Percentiles rank a stretch among this genome's conserved stretches.
These are phyloP conservation scores for Protophormia terraenovae DNA, from an alignment of 2,888 invertebrate genomes.

Conservation along the genomic window DNA sequence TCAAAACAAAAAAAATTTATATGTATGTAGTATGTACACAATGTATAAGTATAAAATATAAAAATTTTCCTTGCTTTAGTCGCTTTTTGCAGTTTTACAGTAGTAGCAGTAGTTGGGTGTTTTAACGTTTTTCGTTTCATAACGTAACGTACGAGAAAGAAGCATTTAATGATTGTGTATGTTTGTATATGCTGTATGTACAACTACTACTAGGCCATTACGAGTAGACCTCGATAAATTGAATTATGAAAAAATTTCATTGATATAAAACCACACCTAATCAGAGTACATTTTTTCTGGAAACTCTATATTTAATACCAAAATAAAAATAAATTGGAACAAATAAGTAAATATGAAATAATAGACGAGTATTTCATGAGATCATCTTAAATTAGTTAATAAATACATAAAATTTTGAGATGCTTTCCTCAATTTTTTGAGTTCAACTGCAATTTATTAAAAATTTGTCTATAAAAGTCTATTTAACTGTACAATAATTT, in stretches of 20 bases:
- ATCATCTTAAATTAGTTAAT: no score
- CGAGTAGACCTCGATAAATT: constrained; percentile 24
- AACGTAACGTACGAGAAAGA: constrained; percentile 25
- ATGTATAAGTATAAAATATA: not conserved
- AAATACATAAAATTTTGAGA: no score
- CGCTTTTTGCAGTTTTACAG: constrained; percentile 26
- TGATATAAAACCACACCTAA: not conserved
- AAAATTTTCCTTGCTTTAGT: constrained; percentile 28
- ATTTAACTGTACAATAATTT: no score
- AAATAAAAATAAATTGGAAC: no score
- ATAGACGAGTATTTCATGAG: no score
- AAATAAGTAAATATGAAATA: no score
- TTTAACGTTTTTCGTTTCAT: constrained; percentile 27
- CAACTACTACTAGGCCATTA: not conserved
- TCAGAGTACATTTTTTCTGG: no score
- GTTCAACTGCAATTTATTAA: no score
- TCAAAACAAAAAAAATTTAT: constrained; percentile 24
- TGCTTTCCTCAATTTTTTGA: no score
- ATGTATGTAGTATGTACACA: not conserved
- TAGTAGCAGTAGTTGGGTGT: constrained; percentile 25
- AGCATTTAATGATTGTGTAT: constrained; percentile 34
- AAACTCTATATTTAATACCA: no score
- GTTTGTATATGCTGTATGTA: not conserved
- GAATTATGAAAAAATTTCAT: not conserved
- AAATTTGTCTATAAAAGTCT: no score